These are phyloP conservation scores for Pteropus alecto DNA, from an alignment of 2,113 vertebrate species.

Conservation along the genomic window DNA sequence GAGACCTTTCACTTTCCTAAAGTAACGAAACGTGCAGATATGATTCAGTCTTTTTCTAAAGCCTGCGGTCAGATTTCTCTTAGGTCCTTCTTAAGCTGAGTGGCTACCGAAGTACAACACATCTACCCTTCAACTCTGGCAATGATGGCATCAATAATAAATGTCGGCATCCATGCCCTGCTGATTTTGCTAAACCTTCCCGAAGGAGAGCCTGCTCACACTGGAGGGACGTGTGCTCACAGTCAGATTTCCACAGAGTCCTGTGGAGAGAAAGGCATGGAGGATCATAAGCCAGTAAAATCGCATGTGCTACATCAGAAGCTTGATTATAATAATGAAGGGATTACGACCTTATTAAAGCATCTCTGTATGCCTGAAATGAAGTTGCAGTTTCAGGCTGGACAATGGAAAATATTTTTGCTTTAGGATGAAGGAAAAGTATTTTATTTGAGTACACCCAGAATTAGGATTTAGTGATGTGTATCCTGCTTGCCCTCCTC, in stretches of 20 bases:
- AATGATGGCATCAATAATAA: neutral
- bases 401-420: neutral
- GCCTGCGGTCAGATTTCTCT: neutral
- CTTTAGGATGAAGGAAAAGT: neutral
- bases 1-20: neutral
- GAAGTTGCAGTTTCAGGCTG: neutral
- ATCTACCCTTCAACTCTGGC: neutral
- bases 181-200: neutral
- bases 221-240: fast-evolving
- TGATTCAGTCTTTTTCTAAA: neutral
- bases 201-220: fast-evolving
- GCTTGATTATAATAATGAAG: neutral
- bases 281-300: neutral
- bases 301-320: neutral
- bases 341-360: neutral
- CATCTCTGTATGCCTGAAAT: neutral
- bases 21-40: neutral
- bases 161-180: neutral
- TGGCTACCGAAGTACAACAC: too few relatives aligned
- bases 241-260: neutral
- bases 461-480: neutral
- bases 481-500: too few relatives aligned
- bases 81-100: neutral
- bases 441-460: neutral
- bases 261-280: neutral